Conservation (phyloP, 2,113 vertebrate species). For the Sterna hirundo region DNA sequence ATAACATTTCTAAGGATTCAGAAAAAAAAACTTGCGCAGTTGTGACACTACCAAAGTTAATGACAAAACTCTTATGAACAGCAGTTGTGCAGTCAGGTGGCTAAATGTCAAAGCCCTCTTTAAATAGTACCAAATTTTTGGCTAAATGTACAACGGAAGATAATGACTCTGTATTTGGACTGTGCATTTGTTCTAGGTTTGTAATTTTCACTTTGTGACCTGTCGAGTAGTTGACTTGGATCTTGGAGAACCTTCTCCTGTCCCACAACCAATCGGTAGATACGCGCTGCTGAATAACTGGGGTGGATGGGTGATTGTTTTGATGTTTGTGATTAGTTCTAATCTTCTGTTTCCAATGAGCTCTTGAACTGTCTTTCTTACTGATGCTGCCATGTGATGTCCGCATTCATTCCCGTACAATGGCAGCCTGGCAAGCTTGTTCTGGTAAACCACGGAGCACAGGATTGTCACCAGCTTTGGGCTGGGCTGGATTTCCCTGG, state of each 20-base stretch:
- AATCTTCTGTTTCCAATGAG: background rate
- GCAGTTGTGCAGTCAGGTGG: background rate
- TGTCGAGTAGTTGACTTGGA: background rate
- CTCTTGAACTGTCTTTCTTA: background rate
- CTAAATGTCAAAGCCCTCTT: background rate
- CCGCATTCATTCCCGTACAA: background rate
- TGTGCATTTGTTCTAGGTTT: background rate
- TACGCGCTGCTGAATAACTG: background rate
- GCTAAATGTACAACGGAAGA: background rate
- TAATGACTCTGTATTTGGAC: background rate
- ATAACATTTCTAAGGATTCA: background rate
- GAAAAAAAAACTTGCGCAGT: background rate
- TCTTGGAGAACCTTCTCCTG: background rate
- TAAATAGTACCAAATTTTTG: background rate
- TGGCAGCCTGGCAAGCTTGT: background rate
- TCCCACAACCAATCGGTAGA: rapidly evolving
- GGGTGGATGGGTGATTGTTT: background rate
- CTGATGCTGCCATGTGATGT: background rate
- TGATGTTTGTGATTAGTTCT: background rate
- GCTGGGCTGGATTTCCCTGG: background rate
- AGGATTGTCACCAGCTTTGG: background rate
- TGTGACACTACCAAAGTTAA: background rate
- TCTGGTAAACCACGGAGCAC: background rate
- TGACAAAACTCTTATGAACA: background rate
- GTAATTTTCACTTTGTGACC: background rate